These are phyloP conservation scores for Camelus dromedarius DNA, from an alignment of 2,113 vertebrate genomes.

Conservation along the genomic window DNA sequence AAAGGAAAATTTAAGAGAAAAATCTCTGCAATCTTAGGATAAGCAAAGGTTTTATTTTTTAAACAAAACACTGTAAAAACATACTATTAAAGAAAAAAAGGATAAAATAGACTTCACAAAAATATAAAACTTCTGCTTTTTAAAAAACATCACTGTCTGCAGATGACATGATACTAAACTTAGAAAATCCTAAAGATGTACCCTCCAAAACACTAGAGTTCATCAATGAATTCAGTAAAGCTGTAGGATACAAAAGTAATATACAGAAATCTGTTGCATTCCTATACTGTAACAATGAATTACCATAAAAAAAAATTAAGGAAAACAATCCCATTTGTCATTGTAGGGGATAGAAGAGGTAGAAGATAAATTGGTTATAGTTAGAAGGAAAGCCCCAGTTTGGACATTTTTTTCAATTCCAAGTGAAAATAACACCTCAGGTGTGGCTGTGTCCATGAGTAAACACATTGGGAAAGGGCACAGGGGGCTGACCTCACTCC, in stretches of 20 bases:
- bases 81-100: neutral
- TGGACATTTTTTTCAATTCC: neutral
- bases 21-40: neutral
- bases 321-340: too few relatives aligned
- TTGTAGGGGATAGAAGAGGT: too few relatives aligned
- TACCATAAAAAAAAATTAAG: too few relatives aligned
- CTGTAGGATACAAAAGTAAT: too few relatives aligned
- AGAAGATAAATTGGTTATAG: neutral
- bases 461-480: neutral
- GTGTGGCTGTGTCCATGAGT: neutral
- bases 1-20: neutral
- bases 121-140: neutral
- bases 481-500: neutral
- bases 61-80: neutral
- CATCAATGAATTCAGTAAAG: too few relatives aligned
- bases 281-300: too few relatives aligned
- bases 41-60: neutral
- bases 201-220: too few relatives aligned
- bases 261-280: too few relatives aligned
- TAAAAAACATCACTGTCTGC: neutral
- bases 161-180: neutral
- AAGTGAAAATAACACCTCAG: neutral
- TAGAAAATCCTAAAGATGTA: too few relatives aligned
- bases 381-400: neutral
- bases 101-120: neutral